Evolutionary conservation across 1,140 invertebrate genomes (phyloP).

Genomic region (Danaus melanippus): DNA sequence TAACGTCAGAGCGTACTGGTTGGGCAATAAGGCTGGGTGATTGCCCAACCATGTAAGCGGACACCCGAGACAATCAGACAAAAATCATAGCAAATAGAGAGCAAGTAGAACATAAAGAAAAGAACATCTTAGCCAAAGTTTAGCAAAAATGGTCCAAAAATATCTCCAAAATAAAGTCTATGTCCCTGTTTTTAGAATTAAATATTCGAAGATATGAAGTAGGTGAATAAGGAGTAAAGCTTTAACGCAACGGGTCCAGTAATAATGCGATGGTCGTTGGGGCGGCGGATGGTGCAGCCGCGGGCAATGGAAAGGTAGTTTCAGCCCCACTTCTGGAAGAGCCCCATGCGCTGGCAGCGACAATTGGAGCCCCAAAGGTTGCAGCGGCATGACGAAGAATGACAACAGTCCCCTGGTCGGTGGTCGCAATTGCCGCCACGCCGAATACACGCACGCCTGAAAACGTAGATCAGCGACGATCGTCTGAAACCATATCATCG

Average conservation of each 20-base stretch:
- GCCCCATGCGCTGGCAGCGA: conserved; percentile 88
- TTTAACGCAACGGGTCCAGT: conserved; percentile 57
- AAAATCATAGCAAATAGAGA: conserved; percentile 22
- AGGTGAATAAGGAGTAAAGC: conserved; percentile 27
- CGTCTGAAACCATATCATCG: conserved; percentile 79
- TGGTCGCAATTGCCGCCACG: conserved; percentile 88
- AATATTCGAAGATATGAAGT: conserved; percentile 33
- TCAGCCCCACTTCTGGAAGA: conserved; percentile 93
- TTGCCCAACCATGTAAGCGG: conserved; percentile 69
- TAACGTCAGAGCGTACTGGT: conserved; percentile 60
- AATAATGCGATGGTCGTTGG: conserved; percentile 44
- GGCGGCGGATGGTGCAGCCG: conserved; percentile 39
- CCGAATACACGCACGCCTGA: conserved; percentile 87
- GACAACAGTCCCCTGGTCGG: conserved; percentile 88
- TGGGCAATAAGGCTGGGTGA: conserved; percentile 72
- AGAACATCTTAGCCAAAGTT: conserved; percentile 30
- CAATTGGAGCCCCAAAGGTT: conserved; percentile 94
- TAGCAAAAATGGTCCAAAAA: conserved; percentile 64
- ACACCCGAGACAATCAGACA: conserved; percentile 61
- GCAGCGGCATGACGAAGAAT: conserved; percentile 88
- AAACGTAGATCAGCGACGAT: conserved; percentile 89
- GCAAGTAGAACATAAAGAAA: conserved; percentile 26
- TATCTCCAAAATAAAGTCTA: conserved; percentile 58
- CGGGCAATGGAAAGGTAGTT: conserved; percentile 24
- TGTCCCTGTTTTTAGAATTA: conserved; percentile 56